Evolutionary conservation across 2,888 invertebrate species (phyloP).

Genomic region (Patella depressa): DNA sequence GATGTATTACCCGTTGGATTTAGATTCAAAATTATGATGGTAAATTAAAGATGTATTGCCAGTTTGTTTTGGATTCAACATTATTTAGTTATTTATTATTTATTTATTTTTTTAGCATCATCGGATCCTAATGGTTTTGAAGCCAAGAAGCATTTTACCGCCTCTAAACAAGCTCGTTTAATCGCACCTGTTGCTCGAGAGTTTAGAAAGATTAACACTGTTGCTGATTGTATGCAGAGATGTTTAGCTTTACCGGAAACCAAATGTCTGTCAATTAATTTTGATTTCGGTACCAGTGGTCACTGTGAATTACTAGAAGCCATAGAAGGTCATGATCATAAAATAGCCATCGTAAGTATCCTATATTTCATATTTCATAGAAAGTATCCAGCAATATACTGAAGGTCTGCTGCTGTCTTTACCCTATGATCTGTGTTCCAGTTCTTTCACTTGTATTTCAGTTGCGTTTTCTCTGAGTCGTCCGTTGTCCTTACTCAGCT

Average conservation of each 20-base stretch:
- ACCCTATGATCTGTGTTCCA: too few relatives aligned
- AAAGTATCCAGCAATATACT: too few relatives aligned
- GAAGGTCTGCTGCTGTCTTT: too few relatives aligned
- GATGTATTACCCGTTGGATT: too few relatives aligned
- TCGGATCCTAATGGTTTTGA: constrained; percentile 18
- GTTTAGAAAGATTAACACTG: constrained; percentile 22
- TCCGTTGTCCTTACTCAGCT: too few relatives aligned
- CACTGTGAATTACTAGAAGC: constrained; percentile 51
- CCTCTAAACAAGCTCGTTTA: constrained; percentile 38
- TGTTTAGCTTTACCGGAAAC: constrained; percentile 39
- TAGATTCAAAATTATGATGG: constrained; percentile 15
- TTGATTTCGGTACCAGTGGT: constrained; percentile 42
- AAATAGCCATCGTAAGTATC: constrained; percentile 28
- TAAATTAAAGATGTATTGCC: background rate
- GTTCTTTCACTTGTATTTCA: too few relatives aligned
- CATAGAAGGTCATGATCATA: constrained; percentile 43
- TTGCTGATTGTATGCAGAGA: constrained; percentile 42
- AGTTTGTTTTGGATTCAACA: too few relatives aligned
- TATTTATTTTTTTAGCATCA: constrained; percentile 15
- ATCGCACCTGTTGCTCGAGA: constrained; percentile 26
- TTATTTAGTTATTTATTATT: background rate
- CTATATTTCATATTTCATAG: background rate
- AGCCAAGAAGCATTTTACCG: constrained; percentile 36
- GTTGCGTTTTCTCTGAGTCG: too few relatives aligned
- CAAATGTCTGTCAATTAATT: constrained; percentile 56